Evolutionary conservation across 92 coral and sea anemone genomes (phyloP).

Genomic region (Epizoanthus illoricatus): DNA sequence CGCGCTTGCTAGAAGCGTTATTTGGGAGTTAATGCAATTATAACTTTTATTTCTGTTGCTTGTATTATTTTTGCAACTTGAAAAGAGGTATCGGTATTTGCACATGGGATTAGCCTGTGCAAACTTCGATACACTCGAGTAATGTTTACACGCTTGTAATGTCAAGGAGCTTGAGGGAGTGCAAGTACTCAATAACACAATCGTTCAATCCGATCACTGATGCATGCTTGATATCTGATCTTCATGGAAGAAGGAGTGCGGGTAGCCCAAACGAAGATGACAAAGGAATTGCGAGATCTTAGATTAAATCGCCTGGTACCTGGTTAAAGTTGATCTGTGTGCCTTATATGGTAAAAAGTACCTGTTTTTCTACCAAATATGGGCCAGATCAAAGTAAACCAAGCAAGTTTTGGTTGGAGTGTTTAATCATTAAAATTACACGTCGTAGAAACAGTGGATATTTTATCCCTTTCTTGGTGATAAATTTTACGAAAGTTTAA

Average conservation of each 20-base stretch:
- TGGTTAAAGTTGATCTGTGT: constrained; percentile 58
- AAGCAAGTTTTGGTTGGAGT: constrained; percentile 50
- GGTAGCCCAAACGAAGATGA: constrained; percentile 30
- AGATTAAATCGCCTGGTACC: constrained; percentile 33
- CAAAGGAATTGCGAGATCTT: constrained; percentile 8
- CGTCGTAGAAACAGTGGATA: constrained; percentile 57
- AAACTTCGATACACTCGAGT: constrained; percentile 26
- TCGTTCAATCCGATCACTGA: constrained; percentile 2
- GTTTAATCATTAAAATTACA: constrained; percentile 86
- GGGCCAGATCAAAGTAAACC: constrained; percentile 67
- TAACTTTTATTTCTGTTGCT: not conserved
- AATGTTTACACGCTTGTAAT: constrained; percentile 13
- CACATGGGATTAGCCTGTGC: constrained; percentile 5
- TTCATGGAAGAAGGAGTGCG: constrained; percentile 15
- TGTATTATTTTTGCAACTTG: not conserved
- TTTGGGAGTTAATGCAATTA: not conserved
- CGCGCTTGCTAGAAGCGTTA: not conserved
- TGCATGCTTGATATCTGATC: constrained; percentile 33
- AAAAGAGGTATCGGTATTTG: not conserved
- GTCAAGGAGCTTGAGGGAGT: not conserved
- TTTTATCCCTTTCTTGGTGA: constrained; percentile 31
- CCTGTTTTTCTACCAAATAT: constrained; percentile 72
- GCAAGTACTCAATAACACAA: constrained; percentile 11
- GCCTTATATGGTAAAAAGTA: constrained; percentile 71
- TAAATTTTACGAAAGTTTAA: constrained; percentile 14